A percentile compares a stretch with the other conserved stretches of the same genome.
Conservation (phyloP, 30 jellyfish, hydroid and myxozoan genomes). For the Sanderia malayensis region DNA sequence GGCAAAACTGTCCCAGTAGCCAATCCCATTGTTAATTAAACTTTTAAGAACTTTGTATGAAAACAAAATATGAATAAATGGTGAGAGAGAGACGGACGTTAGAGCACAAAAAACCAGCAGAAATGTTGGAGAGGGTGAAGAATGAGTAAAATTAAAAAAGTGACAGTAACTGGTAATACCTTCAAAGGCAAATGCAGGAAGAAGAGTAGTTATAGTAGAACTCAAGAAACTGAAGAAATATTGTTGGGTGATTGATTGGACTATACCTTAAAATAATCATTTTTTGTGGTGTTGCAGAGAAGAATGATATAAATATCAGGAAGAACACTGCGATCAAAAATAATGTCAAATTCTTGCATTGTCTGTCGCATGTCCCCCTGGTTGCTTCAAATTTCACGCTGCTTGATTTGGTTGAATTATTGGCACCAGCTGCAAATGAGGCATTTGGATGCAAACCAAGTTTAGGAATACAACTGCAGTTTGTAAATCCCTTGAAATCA, state of each 20-base stretch:
- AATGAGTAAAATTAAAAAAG: no score
- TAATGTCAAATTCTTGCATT: neutral
- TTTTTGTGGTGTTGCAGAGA: neutral
- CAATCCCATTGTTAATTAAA: no score
- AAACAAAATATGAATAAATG: no score
- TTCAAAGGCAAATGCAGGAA: no score
- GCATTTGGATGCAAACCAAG: neutral
- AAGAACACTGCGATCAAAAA: neutral
- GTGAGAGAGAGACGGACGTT: no score
- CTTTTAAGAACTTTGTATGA: no score
- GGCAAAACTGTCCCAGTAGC: no score
- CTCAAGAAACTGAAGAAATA: no score
- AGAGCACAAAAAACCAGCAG: no score
- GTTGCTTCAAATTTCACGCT: neutral
- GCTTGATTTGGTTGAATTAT: neutral
- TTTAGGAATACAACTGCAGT: neutral
- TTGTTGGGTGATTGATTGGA: neutral
- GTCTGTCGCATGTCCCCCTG: neutral
- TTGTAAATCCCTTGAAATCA: neutral
- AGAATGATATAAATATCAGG: neutral
- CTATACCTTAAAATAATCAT: neutral
- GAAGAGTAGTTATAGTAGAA: no score
- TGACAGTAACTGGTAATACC: no score
- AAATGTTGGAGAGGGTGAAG: no score
- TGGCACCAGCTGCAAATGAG: neutral